These are phyloP conservation scores for human (Homo sapiens) DNA, from an alignment of 2,113 vertebrate species.

Conservation along the genomic window GRCh38 chr1:85632001-85632500, in stretches of 20 bases:
- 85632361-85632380: not conserved
- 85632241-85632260: not conserved
- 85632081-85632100: not conserved
- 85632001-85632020: conserved; percentile 1
- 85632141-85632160: not conserved
- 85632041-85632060: not conserved
- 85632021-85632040: not conserved
- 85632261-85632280: not conserved
- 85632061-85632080: not conserved
- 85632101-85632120: not conserved
- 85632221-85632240: not conserved
- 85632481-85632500: not conserved
- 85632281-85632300: not conserved
- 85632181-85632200: not conserved
- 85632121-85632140: not conserved
- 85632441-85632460: not conserved
- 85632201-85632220: not conserved
- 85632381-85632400: not conserved
- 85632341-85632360: not conserved
- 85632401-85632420: not conserved
- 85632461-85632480: not conserved
- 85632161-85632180: not conserved
- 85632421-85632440: not conserved
- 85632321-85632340: not conserved
- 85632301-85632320: not conserved